These are phyloP conservation scores for Parus major DNA, from an alignment of 2,113 vertebrate species.

Conservation along the genomic window DNA sequence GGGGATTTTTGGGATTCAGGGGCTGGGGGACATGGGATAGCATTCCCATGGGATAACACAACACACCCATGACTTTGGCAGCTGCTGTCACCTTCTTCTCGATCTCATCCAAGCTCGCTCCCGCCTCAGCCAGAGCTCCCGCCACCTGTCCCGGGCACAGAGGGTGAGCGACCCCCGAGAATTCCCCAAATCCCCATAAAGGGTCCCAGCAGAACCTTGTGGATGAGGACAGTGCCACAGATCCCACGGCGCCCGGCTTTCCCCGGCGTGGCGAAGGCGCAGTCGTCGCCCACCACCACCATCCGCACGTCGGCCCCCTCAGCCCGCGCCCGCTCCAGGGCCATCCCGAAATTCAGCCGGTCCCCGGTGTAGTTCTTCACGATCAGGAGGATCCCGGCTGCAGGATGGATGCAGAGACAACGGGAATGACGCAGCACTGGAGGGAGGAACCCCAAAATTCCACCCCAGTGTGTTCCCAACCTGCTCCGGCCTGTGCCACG, in stretches of 20 bases:
- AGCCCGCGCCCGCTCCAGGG: slow-evolving; percentile 84
- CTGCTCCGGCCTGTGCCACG: slow-evolving; percentile 81
- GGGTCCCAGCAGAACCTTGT: slow-evolving; percentile 74
- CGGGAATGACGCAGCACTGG: rapidly evolving
- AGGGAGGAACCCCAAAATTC: rapidly evolving
- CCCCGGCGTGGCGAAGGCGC: slow-evolving; percentile 81
- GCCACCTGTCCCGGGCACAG: slow-evolving; percentile 78
- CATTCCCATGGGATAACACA: not conserved
- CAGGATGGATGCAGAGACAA: rapidly evolving
- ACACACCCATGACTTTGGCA: slow-evolving; percentile 79
- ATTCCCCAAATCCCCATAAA: rapidly evolving
- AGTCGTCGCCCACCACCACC: slow-evolving; percentile 91
- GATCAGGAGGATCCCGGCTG: slow-evolving; percentile 85
- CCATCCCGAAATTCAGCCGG: slow-evolving; percentile 92
- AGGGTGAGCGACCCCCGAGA: rapidly evolving
- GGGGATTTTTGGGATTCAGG: not conserved
- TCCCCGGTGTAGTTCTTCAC: slow-evolving; percentile 98
- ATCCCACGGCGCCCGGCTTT: slow-evolving; percentile 90
- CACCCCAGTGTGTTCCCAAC: not conserved
- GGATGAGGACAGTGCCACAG: slow-evolving; percentile 89
- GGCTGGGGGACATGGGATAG: too few species aligned
- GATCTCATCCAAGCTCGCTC: slow-evolving; percentile 81
- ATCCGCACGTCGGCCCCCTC: slow-evolving; percentile 80
- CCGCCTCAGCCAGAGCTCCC: slow-evolving; percentile 88
- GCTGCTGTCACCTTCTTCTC: slow-evolving; percentile 68